Base-by-base conservation (phyloP, 2,888 invertebrate genomes). In the Thyatira batis region DNA sequence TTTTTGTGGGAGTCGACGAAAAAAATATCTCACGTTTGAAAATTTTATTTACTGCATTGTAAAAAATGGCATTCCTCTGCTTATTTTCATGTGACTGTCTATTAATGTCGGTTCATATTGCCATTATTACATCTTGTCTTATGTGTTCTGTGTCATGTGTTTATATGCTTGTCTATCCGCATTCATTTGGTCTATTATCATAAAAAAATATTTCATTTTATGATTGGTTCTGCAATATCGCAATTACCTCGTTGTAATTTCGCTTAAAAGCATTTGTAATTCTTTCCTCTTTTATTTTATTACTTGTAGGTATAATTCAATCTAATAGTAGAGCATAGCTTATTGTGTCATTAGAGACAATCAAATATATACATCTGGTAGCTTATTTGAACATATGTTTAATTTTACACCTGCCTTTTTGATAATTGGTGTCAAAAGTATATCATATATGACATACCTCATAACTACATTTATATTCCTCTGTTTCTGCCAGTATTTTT, bases 161-260 rank as follows among this genome's bases (percentile, higher is more conserved):
- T 62, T 56, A 44, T 52, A 44, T 52, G 59, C 55, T 60, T 65
- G 23, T 58, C 61, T 71, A 74, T 79, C 84, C 80, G 82, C 80
- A 76, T 83, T 81, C 77, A 65, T 58, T 25, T 33, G 54, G 45
- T 61, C 52, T 49, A 70, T 73, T 73, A 69, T 63, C 65, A 71
- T 71, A 65, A 67, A 67, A 66, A 71, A 64, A 51, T 65, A 50
- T 54, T 52, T 48, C 50, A 55, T 52, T 17, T 9, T 53, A 33
- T 62, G 44, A 58, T 64, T 60, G 56, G 53, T 55, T 53, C 49
- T 30, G 11, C 23, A 44, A 43, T 46, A 33, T 43, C 46, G 33
- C 25, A 23, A 52, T 51, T 43, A 17, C 50, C 17, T 50, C 45
- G 25, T 44, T 28, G 44, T 46, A 49, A 49, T 57, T 57, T 49